Base-by-base conservation (phyloP, 2,113 vertebrate species). In the Lathamus discolor region DNA sequence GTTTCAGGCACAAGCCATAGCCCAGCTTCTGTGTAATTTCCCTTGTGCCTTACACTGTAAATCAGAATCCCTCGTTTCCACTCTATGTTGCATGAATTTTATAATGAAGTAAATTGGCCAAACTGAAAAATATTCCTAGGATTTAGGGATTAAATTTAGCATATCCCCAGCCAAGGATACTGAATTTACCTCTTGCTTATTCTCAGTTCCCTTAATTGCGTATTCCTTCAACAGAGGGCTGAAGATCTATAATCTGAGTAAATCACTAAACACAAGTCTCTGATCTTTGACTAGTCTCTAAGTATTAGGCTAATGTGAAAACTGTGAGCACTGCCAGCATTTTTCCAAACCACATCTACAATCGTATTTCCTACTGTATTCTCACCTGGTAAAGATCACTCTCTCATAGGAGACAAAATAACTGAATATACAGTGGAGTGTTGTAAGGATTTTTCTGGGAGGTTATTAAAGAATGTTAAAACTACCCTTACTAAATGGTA, bases 1-100 rank as follows among this genome's bases (percentile, higher is more conserved):
- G 12, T 37, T 55, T 19, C 1, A 1, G 17, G 2, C 2, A 5
- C 4, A 37, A 24, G 28, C 13, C 59, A 23, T 3, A 49, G 1
- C 10, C 13, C n/a, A 54, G 0, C 3, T 59, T 44, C 15, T 14
- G 3, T 13, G 31, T 18, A 29, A 59, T 76, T 86, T 83, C 17
- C 41, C 27, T 54, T 76, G 29, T 35, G 11, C 10, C 13, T 79
- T 51, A 52, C 3, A 35, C 28, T 16, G 2, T 22, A 48, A 59
- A 9, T 25, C 15, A 31, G 25, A 75, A 51, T 67, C 29, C 6
- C 7, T 78, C 7, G 4, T 57, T 83, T 86, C 33, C 37, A 57
- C 19, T 39, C 6, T 31, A 27, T 14, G 9, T 6, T 52, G 22
- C 31, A 35, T 25, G 7, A 13, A 57, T 67, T 88, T 79, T 31